Conservation (phyloP, 2,888 invertebrate species). For the Nomada lathburiana region DNA sequence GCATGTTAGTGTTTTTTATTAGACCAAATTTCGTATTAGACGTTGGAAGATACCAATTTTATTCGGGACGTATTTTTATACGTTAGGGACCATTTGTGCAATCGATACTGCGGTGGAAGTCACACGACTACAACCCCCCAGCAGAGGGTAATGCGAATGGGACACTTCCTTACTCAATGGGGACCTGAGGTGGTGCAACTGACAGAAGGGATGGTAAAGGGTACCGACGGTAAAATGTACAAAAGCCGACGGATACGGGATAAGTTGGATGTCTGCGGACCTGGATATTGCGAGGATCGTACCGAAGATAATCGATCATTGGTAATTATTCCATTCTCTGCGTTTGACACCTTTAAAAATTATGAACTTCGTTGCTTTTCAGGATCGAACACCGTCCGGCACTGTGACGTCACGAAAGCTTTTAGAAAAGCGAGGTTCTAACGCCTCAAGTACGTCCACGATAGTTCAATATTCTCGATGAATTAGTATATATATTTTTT, state of each 20-base stretch:
- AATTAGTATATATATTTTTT: neutral
- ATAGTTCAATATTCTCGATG: neutral
- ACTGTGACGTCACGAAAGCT: slow-evolving; percentile 14
- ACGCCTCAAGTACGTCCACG: slow-evolving; percentile 19
- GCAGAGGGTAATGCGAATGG: slow-evolving; percentile 88
- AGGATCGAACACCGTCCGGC: slow-evolving; percentile 33
- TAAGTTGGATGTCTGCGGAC: slow-evolving; percentile 62
- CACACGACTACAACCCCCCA: slow-evolving; percentile 90
- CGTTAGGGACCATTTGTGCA: slow-evolving; percentile 72
- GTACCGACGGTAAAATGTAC: slow-evolving; percentile 80
- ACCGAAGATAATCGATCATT: slow-evolving; percentile 20
- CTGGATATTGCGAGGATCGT: slow-evolving; percentile 40
- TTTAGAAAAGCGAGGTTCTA: slow-evolving; percentile 2
- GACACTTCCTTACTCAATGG: slow-evolving; percentile 89
- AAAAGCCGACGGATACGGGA: slow-evolving; percentile 61
- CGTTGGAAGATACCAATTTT: neutral
- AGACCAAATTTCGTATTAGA: neutral
- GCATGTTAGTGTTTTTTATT: neutral
- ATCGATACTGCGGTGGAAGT: slow-evolving; percentile 92
- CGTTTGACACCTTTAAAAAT: neutral
- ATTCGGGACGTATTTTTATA: neutral
- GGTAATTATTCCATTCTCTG: slow-evolving; percentile 32
- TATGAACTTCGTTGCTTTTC: neutral
- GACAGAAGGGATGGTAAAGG: slow-evolving; percentile 85
- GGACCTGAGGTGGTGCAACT: slow-evolving; percentile 87